Evolutionary conservation across 2,113 vertebrate genomes (phyloP).

Genomic region (Machaerirhynchus nigripectus): DNA sequence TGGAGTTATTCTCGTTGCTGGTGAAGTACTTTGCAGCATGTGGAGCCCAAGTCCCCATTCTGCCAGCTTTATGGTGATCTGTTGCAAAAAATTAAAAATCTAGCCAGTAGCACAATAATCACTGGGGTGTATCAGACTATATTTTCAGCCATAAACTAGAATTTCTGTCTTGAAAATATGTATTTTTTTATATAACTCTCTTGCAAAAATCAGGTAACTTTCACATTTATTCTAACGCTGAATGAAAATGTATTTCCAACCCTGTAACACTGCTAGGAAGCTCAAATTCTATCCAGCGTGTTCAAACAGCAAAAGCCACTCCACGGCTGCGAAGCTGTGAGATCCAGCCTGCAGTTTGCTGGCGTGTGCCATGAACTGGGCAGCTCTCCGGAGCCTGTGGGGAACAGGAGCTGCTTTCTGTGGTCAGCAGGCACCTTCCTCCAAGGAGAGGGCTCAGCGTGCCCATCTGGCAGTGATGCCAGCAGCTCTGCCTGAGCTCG

Average conservation of each 20-base stretch:
- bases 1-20: not conserved
- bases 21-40: not conserved
- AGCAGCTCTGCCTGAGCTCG: not conserved
- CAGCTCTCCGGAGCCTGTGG: not conserved
- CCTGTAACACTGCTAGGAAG: not conserved
- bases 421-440: not conserved
- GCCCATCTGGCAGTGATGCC: accelerated
- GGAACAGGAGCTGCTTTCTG: not conserved
- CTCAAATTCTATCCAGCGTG: accelerated
- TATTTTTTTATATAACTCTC: not conserved
- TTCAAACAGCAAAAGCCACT: not conserved
- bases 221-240: not conserved
- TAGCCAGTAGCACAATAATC: not conserved
- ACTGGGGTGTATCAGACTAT: not conserved
- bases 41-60: not conserved
- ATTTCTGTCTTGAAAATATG: not conserved
- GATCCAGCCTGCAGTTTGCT: not conserved
- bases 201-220: not conserved
- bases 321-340: not conserved
- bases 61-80: not conserved
- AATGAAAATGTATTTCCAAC: not conserved
- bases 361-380: accelerated
- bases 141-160: not conserved
- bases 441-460: not conserved
- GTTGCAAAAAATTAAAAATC: not conserved